Percentiles rank a stretch among this genome's conserved stretches.
Conservation (phyloP, 2,797 vertebrate species). For the Carcharodon carcharias region DNA sequence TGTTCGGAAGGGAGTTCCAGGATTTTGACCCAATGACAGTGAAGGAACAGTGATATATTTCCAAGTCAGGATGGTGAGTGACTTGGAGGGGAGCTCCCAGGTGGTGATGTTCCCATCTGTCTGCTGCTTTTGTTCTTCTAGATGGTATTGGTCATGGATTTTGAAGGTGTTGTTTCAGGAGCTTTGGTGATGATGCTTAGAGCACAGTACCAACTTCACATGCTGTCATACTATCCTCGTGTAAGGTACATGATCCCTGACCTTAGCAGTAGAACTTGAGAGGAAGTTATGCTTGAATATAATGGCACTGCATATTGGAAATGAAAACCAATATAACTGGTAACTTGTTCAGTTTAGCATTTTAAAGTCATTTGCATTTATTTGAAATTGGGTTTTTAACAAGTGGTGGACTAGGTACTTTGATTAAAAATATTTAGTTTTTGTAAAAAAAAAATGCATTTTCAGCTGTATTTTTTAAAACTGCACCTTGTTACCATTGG, state of each 20-base stretch:
- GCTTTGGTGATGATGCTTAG: neutral
- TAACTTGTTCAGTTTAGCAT: neutral
- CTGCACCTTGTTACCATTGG: no score
- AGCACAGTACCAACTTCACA: neutral
- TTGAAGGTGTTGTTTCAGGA: no score
- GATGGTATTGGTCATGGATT: no score
- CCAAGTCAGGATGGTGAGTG: no score
- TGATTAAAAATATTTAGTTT: neutral
- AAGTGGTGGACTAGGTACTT: neutral
- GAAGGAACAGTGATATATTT: no score
- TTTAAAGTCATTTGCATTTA: neutral
- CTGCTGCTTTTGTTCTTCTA: no score
- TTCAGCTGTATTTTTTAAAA: no score
- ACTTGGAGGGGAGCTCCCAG: no score
- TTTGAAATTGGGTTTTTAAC: neutral
- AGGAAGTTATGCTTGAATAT: neutral
- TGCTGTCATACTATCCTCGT: neutral
- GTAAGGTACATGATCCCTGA: neutral
- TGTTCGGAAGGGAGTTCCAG: no score
- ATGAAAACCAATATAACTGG: neutral
- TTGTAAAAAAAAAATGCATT: no score
- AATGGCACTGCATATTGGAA: neutral
- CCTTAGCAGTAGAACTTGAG: neutral
- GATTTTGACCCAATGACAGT: no score
- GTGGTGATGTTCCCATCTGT: no score